Evolutionary conservation across 1,140 invertebrate genomes (phyloP).

Genomic region (Lepidurus arcticus): DNA sequence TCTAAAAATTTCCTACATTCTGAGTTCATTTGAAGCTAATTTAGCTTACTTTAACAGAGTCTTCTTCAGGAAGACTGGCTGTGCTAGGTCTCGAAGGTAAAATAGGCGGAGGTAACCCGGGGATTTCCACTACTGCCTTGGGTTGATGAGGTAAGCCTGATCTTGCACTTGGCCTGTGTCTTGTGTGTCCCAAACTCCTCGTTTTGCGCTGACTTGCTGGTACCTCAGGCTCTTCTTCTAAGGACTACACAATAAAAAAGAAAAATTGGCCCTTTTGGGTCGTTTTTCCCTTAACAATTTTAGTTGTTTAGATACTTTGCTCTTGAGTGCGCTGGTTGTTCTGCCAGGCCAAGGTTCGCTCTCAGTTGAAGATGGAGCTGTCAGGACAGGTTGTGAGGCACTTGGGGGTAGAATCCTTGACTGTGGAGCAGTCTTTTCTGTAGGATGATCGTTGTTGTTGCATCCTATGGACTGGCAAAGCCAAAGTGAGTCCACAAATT

Average conservation of each 20-base stretch:
- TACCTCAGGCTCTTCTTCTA: not conserved
- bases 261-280: not conserved
- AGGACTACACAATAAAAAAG: not conserved
- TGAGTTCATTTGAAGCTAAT: not conserved
- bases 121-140: not conserved
- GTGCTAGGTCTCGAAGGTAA: not conserved
- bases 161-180: slow-evolving; percentile 14
- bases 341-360: not conserved
- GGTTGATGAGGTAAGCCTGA: slow-evolving; percentile 13
- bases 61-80: slow-evolving; percentile 1
- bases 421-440: not conserved
- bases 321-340: not conserved
- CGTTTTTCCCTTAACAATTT: not conserved
- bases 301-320: not conserved
- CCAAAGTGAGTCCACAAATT: slow-evolving; percentile 1
- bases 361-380: not conserved
- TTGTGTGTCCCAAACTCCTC: not conserved
- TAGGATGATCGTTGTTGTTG: not conserved
- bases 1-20: no score
- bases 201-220: not conserved
- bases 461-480: not conserved
- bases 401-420: slow-evolving; percentile 22
- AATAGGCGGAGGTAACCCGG: not conserved
- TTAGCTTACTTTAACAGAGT: not conserved
- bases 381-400: slow-evolving; percentile 25